phyloP scores from a whole-genome alignment of 1,140 invertebrate species.

The Drosophila chauvacae region DNA sequence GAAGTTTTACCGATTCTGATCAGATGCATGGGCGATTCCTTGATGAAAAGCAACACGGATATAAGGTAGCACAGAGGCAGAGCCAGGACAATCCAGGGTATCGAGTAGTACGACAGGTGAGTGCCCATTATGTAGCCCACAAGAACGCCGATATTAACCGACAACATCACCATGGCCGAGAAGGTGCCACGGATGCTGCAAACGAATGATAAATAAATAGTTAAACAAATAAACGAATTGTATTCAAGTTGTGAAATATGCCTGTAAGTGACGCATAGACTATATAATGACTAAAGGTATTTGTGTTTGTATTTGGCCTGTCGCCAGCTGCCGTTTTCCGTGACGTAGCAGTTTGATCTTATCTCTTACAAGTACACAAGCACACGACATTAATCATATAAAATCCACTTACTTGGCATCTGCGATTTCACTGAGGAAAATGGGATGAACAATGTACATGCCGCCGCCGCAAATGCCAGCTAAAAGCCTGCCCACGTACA shows the following conservation, averaged over 20 bases:
- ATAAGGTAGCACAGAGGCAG: slow-evolving; percentile 54
- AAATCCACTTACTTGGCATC: slow-evolving; percentile 71
- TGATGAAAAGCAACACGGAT: slow-evolving; percentile 49
- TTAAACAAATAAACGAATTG: background rate
- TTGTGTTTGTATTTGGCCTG: slow-evolving; percentile 6
- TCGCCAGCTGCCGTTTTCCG: slow-evolving; percentile 14
- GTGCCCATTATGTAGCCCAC: slow-evolving; percentile 65
- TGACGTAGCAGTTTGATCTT: slow-evolving; percentile 13
- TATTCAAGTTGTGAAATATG: slow-evolving; percentile 7
- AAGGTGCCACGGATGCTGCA: slow-evolving; percentile 70
- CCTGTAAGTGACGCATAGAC: background rate
- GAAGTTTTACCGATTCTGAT: slow-evolving; percentile 40
- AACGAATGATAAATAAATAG: background rate
- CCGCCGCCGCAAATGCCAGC: slow-evolving; percentile 77
- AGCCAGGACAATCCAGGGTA: slow-evolving; percentile 49
- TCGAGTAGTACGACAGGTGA: slow-evolving; percentile 52
- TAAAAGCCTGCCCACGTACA: slow-evolving; percentile 81
- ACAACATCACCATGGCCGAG: slow-evolving; percentile 62
- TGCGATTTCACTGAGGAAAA: slow-evolving; percentile 76
- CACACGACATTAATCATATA: slow-evolving; percentile 24
- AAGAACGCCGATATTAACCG: slow-evolving; percentile 65
- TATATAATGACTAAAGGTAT: background rate
- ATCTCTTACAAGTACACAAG: background rate
- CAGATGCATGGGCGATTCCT: slow-evolving; percentile 68
- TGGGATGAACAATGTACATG: slow-evolving; percentile 68